These are phyloP conservation scores for Laticauda colubrina DNA, from an alignment of 2,113 vertebrate genomes.

Conservation along the genomic window DNA sequence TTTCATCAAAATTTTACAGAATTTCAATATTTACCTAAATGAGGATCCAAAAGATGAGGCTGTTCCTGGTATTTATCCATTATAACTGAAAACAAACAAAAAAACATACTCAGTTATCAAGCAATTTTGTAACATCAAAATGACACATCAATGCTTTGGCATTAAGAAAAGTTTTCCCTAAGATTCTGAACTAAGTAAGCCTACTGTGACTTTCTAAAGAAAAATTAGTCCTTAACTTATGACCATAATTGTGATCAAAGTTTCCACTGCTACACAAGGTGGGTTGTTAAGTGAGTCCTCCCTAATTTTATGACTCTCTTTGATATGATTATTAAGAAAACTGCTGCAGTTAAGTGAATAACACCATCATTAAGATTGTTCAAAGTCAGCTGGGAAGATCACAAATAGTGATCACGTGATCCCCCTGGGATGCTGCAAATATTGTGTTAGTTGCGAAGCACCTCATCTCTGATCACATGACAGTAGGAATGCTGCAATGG, in stretches of 20 bases:
- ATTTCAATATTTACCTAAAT: conserved; percentile 78
- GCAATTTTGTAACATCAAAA: not conserved
- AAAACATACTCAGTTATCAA: not conserved
- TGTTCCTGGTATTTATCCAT: conserved; percentile 97
- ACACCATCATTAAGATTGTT: not conserved
- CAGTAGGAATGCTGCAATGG: no score
- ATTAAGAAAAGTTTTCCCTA: not conserved
- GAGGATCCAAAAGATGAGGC: conserved; percentile 89
- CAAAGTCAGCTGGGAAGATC: not conserved
- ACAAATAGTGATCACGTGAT: no score
- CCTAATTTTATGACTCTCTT: not conserved
- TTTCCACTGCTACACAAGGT: not conserved
- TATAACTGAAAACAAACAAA: conserved; percentile 73
- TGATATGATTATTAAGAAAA: not conserved
- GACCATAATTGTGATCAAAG: not conserved
- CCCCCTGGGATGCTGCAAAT: not conserved
- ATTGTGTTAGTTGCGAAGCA: not conserved
- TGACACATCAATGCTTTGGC: not conserved
- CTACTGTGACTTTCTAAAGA: not conserved
- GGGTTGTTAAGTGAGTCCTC: not conserved
- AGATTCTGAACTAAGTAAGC: not conserved
- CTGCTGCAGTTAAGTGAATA: no score
- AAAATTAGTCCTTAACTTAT: not conserved
- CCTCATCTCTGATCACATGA: no score
- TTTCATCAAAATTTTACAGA: not conserved